Evolutionary conservation across 2,797 vertebrate genomes (phyloP), one percentile per base, ranked within the genome.

Genomic region (Sphaeramia orbicularis): DNA sequence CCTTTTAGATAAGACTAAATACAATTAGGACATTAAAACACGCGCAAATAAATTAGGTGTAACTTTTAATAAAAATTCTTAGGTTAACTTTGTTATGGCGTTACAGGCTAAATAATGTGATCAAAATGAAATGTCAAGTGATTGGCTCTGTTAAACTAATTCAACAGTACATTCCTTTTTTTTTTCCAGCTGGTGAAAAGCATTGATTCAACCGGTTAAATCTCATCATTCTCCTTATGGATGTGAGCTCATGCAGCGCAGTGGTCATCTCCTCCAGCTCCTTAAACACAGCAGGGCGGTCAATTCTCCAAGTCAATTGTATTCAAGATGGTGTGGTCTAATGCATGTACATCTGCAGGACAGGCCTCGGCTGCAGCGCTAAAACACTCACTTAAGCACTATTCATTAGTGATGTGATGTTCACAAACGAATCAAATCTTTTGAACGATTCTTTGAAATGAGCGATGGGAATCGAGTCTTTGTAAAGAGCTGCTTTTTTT

Each of bases 181-280:
- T 21, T 21, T 21, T 21, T 21, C 42, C 47, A 65, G 57, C 60
- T 69, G 56, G 80, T 67, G 57, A 74, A 78, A 67, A 80, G 53
- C 57, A 83, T 82, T n/a, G 84, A 88, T 86, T 79, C 16, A 27
- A 27, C 70, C 30, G 38, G 51, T 60, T 55, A 68, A 67, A 55
- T 57, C 27, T 10, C 5, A 65, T 62, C n/a, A 27, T 52, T 68
- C 35, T 41, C 40, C 38, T 63, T 27, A 27, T 70, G 62, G 60
- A 80, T 60, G 56, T 19, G 71, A 80, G 69, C 68, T 73, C 77
- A 69, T 10, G 50, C 80, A 35, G 80, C 0, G 65, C 16, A 1
- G 32, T 1, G 44, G 21, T 13, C 61, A 4, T 65, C 77, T 79
- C 60, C 65, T 71, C 64, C 51, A 43, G 5, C 67, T 78, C 72